A percentile compares a stretch with the other conserved stretches of the same genome.
Conservation (phyloP, 2,797 vertebrate genomes). For the Peromyscus aztecus region DNA sequence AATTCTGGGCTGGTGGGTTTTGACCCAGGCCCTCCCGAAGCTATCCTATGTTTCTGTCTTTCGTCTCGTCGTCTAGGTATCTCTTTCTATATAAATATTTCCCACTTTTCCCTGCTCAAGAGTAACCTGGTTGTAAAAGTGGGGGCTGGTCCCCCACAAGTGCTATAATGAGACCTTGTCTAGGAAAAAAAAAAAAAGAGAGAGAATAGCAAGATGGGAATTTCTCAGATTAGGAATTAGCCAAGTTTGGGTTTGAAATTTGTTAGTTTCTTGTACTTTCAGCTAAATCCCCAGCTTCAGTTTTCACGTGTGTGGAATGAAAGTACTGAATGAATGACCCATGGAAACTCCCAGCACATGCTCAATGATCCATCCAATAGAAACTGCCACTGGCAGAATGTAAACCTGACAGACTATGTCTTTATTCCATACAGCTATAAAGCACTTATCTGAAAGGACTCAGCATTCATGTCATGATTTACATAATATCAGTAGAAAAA, state of each 20-base stretch:
- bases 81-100: too few relatives aligned
- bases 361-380: not conserved
- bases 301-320: not conserved
- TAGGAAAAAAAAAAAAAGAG: not conserved
- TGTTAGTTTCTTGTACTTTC: not conserved
- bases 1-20: too few relatives aligned
- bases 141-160: too few relatives aligned
- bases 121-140: too few relatives aligned
- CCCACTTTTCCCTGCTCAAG: too few relatives aligned
- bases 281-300: not conserved
- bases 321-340: not conserved
- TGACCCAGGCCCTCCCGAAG: too few relatives aligned
- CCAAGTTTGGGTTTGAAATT: slow-evolving; percentile 1
- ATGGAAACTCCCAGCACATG: not conserved
- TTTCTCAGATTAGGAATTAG: not conserved
- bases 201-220: not conserved
- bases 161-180: not conserved
- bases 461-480: not conserved
- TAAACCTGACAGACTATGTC: not conserved
- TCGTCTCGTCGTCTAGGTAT: too few relatives aligned
- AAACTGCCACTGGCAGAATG: not conserved
- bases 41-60: too few relatives aligned
- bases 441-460: not conserved
- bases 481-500: not conserved
- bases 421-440: not conserved